Evolutionary conservation across 2,113 vertebrate species (phyloP).

Genomic region (Crotalus horridus): DNA sequence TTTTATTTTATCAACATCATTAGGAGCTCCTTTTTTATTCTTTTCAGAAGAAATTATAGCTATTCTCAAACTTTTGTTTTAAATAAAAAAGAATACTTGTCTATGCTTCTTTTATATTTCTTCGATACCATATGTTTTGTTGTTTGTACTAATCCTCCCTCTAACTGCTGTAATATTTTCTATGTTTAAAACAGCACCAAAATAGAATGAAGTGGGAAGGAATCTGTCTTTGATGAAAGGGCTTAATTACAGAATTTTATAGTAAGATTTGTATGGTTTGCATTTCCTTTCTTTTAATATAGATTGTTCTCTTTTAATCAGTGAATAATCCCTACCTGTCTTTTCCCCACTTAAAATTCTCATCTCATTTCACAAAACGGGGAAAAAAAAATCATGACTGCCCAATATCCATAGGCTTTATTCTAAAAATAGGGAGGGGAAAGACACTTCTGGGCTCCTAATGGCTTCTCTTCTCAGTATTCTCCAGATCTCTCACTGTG

Average conservation of each 20-base stretch:
- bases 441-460: neutral
- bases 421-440: neutral
- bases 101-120: slow-evolving; percentile 45
- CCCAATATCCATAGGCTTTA: neutral
- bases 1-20: slow-evolving; percentile 1
- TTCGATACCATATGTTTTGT: slow-evolving; percentile 55
- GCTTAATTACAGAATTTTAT: slow-evolving; percentile 48
- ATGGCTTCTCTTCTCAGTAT: neutral
- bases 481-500: neutral
- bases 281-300: slow-evolving; percentile 57
- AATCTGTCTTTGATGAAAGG: slow-evolving; percentile 45
- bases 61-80: slow-evolving; percentile 48
- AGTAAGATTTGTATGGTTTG: slow-evolving; percentile 45
- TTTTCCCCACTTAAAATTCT: slow-evolving; percentile 50
- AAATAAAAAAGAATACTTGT: slow-evolving; percentile 31
- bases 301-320: slow-evolving; percentile 56
- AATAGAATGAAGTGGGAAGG: slow-evolving; percentile 26
- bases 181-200: slow-evolving; percentile 48
- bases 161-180: slow-evolving; percentile 52
- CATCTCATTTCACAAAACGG: slow-evolving; percentile 41
- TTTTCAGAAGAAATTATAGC: slow-evolving; percentile 24
- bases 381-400: slow-evolving; percentile 30
- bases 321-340: slow-evolving; percentile 51
- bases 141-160: slow-evolving; percentile 37
- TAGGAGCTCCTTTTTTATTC: slow-evolving; percentile 37